These are phyloP conservation scores for Capromys pilorides DNA, from an alignment of 2,797 vertebrate genomes.

Conservation along the genomic window DNA sequence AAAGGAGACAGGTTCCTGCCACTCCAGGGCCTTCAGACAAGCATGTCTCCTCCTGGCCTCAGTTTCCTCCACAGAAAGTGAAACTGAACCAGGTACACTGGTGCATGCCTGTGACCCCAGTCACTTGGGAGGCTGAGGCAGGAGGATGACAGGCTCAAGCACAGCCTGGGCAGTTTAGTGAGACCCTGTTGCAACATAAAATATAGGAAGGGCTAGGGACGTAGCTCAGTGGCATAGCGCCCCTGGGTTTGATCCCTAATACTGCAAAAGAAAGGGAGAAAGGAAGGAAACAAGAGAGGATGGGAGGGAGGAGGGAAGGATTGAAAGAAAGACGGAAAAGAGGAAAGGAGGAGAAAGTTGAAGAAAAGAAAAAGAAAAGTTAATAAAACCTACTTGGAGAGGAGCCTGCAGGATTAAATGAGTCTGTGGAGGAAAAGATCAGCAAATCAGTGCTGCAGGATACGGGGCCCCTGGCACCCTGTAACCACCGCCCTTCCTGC, in stretches of 20 bases:
- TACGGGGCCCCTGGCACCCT: neutral
- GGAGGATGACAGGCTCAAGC: neutral
- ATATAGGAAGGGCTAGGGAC: neutral
- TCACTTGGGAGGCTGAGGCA: neutral
- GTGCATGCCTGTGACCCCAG: neutral
- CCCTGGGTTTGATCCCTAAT: neutral
- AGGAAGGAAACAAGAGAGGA: no score
- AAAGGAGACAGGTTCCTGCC: neutral
- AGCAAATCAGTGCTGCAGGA: neutral
- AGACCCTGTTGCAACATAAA: neutral
- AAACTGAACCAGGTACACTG: neutral
- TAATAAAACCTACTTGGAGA: neutral
- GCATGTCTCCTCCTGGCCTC: neutral
- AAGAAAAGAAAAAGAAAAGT: neutral
- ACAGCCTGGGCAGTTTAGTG: neutral
- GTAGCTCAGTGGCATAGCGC: neutral
- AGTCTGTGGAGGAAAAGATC: neutral
- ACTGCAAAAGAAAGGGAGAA: neutral
- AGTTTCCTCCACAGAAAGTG: neutral
- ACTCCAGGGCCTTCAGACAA: neutral
- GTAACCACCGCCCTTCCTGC: fast-evolving
- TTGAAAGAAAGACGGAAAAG: neutral
- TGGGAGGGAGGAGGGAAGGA: no score
- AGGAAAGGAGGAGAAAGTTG: neutral
- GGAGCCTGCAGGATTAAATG: neutral